These are phyloP conservation scores for Sigmodon hispidus DNA, from an alignment of 2,113 vertebrate genomes.

Conservation along the genomic window DNA sequence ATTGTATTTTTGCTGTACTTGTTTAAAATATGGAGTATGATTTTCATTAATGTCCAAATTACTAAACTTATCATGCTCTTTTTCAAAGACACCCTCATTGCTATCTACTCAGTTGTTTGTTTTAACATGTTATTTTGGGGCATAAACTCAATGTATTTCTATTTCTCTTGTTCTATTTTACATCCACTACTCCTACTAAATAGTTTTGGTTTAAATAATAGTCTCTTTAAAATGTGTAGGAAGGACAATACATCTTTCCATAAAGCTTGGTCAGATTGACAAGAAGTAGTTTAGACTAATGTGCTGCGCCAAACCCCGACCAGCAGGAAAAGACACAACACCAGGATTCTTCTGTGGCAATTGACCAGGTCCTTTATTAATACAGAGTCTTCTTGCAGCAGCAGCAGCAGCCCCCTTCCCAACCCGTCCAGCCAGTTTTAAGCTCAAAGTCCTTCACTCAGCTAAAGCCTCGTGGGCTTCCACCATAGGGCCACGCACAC, in stretches of 20 bases:
- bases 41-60: conserved; percentile 38
- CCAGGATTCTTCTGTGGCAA: too few relatives aligned
- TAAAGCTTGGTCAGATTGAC: conserved; percentile 23
- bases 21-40: conserved; percentile 51
- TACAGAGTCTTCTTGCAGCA: too few relatives aligned
- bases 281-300: conserved; percentile 17
- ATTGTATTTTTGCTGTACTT: conserved; percentile 19
- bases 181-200: neutral
- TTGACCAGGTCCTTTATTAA: too few relatives aligned
- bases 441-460: too few relatives aligned
- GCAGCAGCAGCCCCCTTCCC: too few relatives aligned
- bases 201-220: neutral
- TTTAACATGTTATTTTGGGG: neutral
- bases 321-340: too few relatives aligned
- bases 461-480: too few relatives aligned
- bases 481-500: too few relatives aligned
- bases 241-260: conserved; percentile 40
- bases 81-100: conserved; percentile 2
- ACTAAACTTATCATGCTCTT: neutral
- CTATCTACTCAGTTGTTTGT: neutral
- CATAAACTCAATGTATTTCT: conserved; percentile 26
- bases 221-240: conserved; percentile 33
- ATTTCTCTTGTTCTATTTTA: neutral
- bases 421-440: too few relatives aligned
- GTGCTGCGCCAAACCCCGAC: too few relatives aligned